Percentiles rank a stretch among this genome's conserved stretches.
phyloP scores from a whole-genome alignment of 2,113 vertebrate genomes.

The Tinamus guttatus region DNA sequence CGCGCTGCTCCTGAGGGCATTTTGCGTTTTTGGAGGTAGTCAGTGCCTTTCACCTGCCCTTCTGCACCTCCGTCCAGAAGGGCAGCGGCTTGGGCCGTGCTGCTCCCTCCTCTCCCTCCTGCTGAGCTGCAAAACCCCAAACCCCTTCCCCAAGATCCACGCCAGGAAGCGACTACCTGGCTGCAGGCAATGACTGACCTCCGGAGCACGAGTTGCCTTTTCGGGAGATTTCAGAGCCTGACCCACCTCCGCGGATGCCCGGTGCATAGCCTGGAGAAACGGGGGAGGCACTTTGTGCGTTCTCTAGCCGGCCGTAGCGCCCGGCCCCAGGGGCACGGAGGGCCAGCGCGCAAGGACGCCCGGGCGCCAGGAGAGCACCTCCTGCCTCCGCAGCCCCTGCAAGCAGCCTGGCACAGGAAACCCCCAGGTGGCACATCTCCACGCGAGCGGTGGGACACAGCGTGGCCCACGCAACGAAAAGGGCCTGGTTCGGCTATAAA shows the following conservation, averaged over 20 bases:
- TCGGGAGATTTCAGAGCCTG: slow-evolving; percentile 9
- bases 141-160: background rate
- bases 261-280: slow-evolving; percentile 66
- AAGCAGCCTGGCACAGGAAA: background rate
- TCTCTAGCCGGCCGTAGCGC: slow-evolving; percentile 18
- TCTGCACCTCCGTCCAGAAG: background rate
- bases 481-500: slow-evolving; percentile 1
- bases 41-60: background rate
- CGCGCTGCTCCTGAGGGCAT: background rate
- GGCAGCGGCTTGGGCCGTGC: background rate
- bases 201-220: background rate
- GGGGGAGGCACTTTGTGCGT: slow-evolving; percentile 69
- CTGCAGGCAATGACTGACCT: background rate
- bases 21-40: slow-evolving; percentile 31
- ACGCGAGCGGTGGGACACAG: background rate
- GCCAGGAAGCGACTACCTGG: background rate
- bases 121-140: background rate
- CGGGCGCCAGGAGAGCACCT: background rate
- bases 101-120: slow-evolving; percentile 3
- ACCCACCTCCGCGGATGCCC: background rate
- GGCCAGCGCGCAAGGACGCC: background rate
- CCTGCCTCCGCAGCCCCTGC: background rate
- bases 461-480: background rate
- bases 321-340: background rate
- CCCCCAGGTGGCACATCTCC: background rate